Evolutionary conservation across 2,797 vertebrate species (phyloP).

Genomic region (Ceyx erithaca): DNA sequence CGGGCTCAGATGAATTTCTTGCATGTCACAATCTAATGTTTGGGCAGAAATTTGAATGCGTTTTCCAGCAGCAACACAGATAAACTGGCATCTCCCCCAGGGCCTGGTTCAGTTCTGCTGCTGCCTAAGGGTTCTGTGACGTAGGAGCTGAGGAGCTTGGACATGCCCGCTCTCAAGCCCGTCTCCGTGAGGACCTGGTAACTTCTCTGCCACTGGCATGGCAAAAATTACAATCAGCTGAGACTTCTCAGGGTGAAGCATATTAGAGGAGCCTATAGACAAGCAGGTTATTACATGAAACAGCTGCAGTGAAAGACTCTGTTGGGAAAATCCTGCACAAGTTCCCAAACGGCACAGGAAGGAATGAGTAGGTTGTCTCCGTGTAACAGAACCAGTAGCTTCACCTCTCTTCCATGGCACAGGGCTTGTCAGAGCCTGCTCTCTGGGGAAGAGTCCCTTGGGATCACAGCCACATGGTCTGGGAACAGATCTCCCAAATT

Average conservation of each 20-base stretch:
- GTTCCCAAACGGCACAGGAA: not conserved
- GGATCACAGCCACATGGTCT: not conserved
- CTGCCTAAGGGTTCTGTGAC: slow-evolving; percentile 12
- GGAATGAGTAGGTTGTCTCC: not conserved
- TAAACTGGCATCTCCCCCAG: slow-evolving; percentile 23
- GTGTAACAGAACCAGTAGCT: not conserved
- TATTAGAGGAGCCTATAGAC: not conserved
- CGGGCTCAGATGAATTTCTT: slow-evolving; percentile 41
- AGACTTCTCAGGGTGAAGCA: not conserved
- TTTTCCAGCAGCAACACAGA: slow-evolving; percentile 47
- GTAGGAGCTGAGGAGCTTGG: slow-evolving; percentile 4
- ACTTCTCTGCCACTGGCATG: not conserved
- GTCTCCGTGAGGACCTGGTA: not conserved
- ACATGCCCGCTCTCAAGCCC: slow-evolving; percentile 23
- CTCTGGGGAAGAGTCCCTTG: not conserved
- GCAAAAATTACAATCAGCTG: not conserved
- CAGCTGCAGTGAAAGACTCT: not conserved
- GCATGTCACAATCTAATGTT: slow-evolving; percentile 52
- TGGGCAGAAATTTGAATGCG: slow-evolving; percentile 56
- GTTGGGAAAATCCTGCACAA: not conserved
- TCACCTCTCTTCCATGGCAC: not conserved
- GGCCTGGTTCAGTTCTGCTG: slow-evolving; percentile 16
- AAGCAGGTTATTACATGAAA: not conserved
- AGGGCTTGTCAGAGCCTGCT: not conserved
- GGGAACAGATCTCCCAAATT: not conserved